Evolutionary conservation across 1,140 invertebrate genomes (phyloP).

Genomic region (Lasaia peninsularis): DNA sequence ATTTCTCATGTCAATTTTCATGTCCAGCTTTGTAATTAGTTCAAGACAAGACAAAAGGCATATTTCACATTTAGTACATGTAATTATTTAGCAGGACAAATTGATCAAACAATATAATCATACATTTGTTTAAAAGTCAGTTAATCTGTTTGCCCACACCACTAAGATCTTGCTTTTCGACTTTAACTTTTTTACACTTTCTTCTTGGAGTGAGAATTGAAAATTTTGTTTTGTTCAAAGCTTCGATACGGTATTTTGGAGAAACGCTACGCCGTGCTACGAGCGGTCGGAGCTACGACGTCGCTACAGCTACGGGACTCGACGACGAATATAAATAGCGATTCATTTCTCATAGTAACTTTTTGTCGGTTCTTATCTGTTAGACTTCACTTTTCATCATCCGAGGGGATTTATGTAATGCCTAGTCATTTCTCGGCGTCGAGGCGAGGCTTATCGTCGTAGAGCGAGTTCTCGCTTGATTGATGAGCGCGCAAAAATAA

Average conservation of each 20-base stretch:
- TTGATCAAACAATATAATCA: no score
- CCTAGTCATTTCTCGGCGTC: slow-evolving; percentile 79
- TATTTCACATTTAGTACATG: no score
- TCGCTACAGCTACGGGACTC: slow-evolving; percentile 37
- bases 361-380: slow-evolving; percentile 79
- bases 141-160: no score
- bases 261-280: slow-evolving; percentile 7
- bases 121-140: no score
- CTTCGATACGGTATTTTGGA: neutral
- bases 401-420: slow-evolving; percentile 79
- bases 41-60: no score
- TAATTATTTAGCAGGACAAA: no score
- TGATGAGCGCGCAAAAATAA: slow-evolving; percentile 79
- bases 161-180: no score
- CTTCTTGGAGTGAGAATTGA: no score
- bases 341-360: slow-evolving; percentile 79
- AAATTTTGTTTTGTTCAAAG: neutral
- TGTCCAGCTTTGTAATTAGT: no score
- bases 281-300: slow-evolving; percentile 14
- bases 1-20: no score
- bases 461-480: slow-evolving; percentile 74
- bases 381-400: slow-evolving; percentile 80
- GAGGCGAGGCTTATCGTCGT: slow-evolving; percentile 70
- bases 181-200: no score
- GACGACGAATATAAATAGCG: slow-evolving; percentile 74